These are phyloP conservation scores for Anthopleura xanthogrammica DNA, from an alignment of 92 coral and sea anemone genomes.

Conservation along the genomic window DNA sequence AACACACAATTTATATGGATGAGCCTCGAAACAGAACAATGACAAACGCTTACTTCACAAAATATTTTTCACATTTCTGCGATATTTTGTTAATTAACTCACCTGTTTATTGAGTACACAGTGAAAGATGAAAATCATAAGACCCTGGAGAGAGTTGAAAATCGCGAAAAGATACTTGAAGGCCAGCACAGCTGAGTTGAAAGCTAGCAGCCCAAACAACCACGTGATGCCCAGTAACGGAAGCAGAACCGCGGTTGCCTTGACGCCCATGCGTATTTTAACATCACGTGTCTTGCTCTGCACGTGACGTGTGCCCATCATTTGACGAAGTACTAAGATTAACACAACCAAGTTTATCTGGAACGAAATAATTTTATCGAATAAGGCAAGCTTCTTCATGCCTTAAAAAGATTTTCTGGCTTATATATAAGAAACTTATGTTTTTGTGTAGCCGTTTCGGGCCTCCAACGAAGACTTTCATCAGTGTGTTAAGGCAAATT, in stretches of 20 bases:
- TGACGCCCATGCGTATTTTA: conserved; percentile 82
- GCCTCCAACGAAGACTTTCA: too few relatives aligned
- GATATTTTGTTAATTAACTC: not conserved
- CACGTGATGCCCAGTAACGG: conserved; percentile 93
- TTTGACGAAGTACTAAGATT: conserved; percentile 78
- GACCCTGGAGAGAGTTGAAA: conserved; percentile 79
- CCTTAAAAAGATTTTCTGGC: too few relatives aligned
- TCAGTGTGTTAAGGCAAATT: too few relatives aligned
- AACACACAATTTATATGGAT: not conserved
- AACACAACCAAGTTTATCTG: conserved; percentile 82
- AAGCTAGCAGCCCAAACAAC: conserved; percentile 88
- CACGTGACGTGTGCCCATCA: conserved; percentile 80
- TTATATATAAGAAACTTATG: too few relatives aligned
- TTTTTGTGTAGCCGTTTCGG: too few relatives aligned
- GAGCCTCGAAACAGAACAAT: not conserved
- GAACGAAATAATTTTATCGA: not conserved
- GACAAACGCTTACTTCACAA: not conserved
- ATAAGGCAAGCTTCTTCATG: too few relatives aligned
- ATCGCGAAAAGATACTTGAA: conserved; percentile 85
- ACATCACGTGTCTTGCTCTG: conserved; percentile 72
- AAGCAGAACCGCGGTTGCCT: conserved; percentile 89
- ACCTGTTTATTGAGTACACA: conserved; percentile 93
- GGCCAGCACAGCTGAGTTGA: conserved; percentile 71
- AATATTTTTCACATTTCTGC: not conserved
- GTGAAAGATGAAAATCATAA: conserved; percentile 89